Base-by-base conservation (phyloP, 2,797 vertebrate species). In the Typhlichthys eigenmanni region DNA sequence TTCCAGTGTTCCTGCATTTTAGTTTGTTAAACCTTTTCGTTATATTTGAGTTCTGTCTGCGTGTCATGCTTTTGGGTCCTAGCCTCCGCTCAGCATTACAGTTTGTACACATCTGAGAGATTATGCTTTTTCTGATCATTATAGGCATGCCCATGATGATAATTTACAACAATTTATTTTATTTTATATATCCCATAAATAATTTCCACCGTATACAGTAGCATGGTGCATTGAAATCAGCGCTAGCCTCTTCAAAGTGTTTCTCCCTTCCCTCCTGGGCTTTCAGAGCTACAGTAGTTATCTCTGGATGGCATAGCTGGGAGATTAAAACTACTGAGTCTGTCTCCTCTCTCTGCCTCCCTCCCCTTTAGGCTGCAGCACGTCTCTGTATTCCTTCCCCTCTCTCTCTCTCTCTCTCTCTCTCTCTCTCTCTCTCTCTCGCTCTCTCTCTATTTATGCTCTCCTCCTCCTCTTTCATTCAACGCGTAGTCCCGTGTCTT, bases 291-390 rank as follows among this genome's bases (percentile, higher is more conserved):
- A 17, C 16, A 17, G 16, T 17, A 66, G 46, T 24, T 47, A 11
- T 66, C 14, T 47, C 58, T 64, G 58, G 47, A 61, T 74, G 57
- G 60, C 63, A 66, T 53, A 58, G 58, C 68, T 63, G 69, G 74
- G 47, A 71, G 67, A 83, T 87, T 69, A 76, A 77, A 74, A 69
- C 76, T 16, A 66, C 57, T 59, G 54, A 74, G 67, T 63, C 75
- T 47, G 11, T 8, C 29, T 13, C 2, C 52, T 55, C 24, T 13
- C 14, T 53, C 29, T 43, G 12, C 5, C 54, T 55, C 29, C 2
- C 13, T 38, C 13, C 32, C 4, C 24, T 55, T 45, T 13, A 46
- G n/a, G 51, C 50, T 54, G 19, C 14, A 55, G 17, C 14, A n/a
- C 49, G 11, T 17, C 5, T 14, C 73, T 79, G 54, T 52, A 79